Evolutionary conservation across 2,797 vertebrate species (phyloP).

Genomic region (Poeciliopsis presidionis): DNA sequence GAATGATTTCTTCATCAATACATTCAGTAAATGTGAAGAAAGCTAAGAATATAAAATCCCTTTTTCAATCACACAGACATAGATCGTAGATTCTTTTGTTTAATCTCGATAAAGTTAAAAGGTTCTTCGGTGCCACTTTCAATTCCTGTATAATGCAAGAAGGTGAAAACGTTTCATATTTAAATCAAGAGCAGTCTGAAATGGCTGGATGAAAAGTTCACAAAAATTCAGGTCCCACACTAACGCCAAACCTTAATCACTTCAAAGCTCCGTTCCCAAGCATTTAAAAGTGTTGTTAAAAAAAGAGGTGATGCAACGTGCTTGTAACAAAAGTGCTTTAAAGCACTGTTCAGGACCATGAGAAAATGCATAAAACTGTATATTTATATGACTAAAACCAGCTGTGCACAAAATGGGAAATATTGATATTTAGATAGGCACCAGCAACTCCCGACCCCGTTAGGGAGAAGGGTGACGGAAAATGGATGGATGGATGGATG

Average conservation of each 20-base stretch:
- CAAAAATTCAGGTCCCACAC: background rate
- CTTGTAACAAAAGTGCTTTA: conserved; percentile 4
- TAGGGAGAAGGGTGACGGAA: too few relatives aligned
- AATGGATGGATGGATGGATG: too few relatives aligned
- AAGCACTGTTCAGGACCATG: background rate
- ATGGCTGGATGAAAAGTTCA: background rate
- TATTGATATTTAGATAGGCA: too few relatives aligned
- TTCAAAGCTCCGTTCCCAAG: background rate
- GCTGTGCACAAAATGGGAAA: background rate
- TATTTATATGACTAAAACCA: background rate
- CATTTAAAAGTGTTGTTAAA: conserved; percentile 5
- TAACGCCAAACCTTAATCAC: conserved; percentile 5
- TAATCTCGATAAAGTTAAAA: background rate
- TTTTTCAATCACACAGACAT: background rate
- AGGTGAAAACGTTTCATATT: background rate
- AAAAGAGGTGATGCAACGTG: conserved; percentile 2
- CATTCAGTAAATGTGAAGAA: background rate
- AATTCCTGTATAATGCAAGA: background rate
- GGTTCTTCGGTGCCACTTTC: background rate
- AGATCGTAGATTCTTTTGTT: background rate
- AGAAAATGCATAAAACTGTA: background rate
- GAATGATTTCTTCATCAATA: background rate
- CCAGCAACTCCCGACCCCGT: too few relatives aligned
- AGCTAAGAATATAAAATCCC: background rate
- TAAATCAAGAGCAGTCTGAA: conserved; percentile 1